phyloP scores from a whole-genome alignment of 2,113 vertebrate genomes.

The Passer domesticus region DNA sequence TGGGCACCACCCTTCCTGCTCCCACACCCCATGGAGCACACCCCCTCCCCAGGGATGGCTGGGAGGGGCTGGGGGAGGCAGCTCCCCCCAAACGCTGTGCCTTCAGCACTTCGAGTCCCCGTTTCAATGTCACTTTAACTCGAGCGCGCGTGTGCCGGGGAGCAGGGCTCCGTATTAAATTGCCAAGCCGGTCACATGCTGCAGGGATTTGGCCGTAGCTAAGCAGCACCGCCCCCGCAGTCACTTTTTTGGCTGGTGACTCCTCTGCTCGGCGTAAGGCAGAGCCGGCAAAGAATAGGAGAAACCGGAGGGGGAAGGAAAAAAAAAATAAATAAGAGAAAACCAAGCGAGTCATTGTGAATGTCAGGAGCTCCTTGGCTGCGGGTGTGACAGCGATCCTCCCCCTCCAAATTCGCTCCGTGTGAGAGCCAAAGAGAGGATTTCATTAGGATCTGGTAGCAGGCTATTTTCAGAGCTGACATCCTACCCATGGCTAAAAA shows the following conservation, averaged over 20 bases:
- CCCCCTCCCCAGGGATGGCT: background rate
- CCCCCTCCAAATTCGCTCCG: conserved; percentile 39
- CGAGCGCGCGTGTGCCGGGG: background rate
- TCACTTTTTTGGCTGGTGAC: conserved; percentile 56
- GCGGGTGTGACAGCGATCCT: conserved; percentile 40
- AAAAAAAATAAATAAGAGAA: background rate
- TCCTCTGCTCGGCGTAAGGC: conserved; percentile 51
- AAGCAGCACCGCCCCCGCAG: conserved; percentile 43
- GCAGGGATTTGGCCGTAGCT: conserved; percentile 57
- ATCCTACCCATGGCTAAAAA: conserved; percentile 77
- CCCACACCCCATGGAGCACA: background rate
- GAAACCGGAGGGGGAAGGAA: background rate
- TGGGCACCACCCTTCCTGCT: background rate
- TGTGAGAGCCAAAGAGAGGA: conserved; percentile 70
- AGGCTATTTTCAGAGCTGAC: conserved; percentile 78
- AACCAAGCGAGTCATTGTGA: conserved; percentile 41
- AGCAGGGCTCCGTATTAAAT: conserved; percentile 24
- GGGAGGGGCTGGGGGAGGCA: accelerated
- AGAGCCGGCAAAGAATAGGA: conserved; percentile 32
- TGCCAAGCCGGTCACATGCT: conserved; percentile 42
- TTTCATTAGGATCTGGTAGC: conserved; percentile 70
- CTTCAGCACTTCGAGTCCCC: background rate
- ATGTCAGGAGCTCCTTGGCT: conserved; percentile 58
- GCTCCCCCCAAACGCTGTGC: background rate
- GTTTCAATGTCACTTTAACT: conserved; percentile 57